These are phyloP conservation scores for Myxocyprinus asiaticus DNA, from an alignment of 2,113 vertebrate species.

Conservation along the genomic window DNA sequence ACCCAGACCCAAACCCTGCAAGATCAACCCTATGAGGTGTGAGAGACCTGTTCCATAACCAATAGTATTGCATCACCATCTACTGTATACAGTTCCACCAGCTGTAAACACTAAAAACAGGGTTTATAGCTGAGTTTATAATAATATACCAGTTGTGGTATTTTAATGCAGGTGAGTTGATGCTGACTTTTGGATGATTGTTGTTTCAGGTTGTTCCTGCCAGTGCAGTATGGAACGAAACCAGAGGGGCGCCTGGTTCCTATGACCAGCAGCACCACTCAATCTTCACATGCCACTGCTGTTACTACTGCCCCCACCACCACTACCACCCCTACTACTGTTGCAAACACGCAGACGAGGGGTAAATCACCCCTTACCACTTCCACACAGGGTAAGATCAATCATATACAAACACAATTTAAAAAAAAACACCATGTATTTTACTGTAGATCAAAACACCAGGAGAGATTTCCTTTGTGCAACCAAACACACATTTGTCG, in stretches of 20 bases:
- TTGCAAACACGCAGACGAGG: constrained; percentile 72
- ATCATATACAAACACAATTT: neutral
- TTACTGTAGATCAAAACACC: neutral
- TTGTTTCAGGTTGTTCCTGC: constrained; percentile 83
- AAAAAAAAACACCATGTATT: neutral
- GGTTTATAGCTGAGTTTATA: no score
- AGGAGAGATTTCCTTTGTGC: no score
- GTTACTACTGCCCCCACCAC: constrained; percentile 60
- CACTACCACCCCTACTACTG: constrained; percentile 63
- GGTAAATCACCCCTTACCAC: constrained; percentile 81
- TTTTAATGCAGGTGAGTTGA: neutral
- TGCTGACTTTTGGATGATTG: neutral
- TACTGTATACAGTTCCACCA: neutral
- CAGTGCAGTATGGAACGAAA: constrained; percentile 89
- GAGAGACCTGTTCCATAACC: neutral
- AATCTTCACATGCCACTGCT: constrained; percentile 70
- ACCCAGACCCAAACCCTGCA: constrained; percentile 78
- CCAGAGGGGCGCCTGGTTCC: constrained; percentile 85
- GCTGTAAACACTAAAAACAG: no score
- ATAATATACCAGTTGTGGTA: neutral
- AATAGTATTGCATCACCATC: no score
- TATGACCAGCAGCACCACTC: constrained; percentile 66
- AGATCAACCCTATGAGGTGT: constrained; percentile 90
- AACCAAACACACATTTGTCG: no score
- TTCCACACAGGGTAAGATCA: constrained; percentile 80